These are phyloP conservation scores for Caracal caracal DNA, from an alignment of 2,113 vertebrate genomes.

Conservation along the genomic window DNA sequence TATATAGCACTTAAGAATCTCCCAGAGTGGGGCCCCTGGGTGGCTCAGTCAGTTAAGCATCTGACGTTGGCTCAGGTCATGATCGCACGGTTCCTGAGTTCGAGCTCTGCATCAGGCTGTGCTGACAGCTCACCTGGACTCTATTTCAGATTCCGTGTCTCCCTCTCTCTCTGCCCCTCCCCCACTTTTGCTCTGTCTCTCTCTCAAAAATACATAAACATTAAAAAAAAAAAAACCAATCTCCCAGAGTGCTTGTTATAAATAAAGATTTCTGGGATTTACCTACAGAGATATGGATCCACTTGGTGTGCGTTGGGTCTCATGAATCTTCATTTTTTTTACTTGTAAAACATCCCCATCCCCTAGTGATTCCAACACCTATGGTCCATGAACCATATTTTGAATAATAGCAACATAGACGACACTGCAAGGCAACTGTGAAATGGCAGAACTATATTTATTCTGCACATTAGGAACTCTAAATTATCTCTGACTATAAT, in stretches of 20 bases:
- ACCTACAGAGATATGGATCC: not conserved
- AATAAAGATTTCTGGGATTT: conserved; percentile 49
- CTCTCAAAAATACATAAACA: too few relatives aligned
- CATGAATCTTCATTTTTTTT: conserved; percentile 5
- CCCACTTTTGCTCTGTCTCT: too few relatives aligned
- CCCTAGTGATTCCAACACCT: not conserved
- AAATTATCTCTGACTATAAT: conserved; percentile 41
- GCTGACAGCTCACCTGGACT: too few relatives aligned
- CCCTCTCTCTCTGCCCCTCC: too few relatives aligned
- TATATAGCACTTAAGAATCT: not conserved
- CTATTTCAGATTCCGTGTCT: too few relatives aligned
- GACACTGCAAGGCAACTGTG: not conserved
- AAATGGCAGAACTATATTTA: not conserved
- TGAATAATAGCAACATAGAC: conserved; percentile 10
- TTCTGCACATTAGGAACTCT: not conserved
- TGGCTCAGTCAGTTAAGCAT: too few relatives aligned
- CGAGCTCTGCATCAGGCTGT: too few relatives aligned
- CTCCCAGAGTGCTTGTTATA: not conserved
- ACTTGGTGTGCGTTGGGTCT: not conserved
- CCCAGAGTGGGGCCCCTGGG: not conserved
- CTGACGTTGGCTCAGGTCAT: too few relatives aligned
- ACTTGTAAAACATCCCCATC: not conserved
- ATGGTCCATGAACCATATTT: not conserved
- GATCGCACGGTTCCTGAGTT: too few relatives aligned
- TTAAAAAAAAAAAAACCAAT: not conserved